Evolutionary conservation across 1,140 invertebrate species (phyloP).

Genomic region (Oscheius sp.): DNA sequence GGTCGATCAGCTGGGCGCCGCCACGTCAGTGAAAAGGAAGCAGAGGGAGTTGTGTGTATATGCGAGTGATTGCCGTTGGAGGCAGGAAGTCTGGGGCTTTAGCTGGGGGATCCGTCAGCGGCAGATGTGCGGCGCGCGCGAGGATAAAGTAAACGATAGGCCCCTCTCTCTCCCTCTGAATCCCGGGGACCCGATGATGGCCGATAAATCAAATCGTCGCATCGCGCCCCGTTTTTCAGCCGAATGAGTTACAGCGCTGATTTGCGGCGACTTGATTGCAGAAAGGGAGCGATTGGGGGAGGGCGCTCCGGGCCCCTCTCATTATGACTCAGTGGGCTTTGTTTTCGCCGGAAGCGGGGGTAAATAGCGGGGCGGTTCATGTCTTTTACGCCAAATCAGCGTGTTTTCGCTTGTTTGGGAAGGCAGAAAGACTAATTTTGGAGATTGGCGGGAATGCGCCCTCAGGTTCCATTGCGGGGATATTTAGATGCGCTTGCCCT

Average conservation of each 20-base stretch:
- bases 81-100: no score
- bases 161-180: background rate
- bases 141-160: background rate
- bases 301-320: background rate
- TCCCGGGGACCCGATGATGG: no score
- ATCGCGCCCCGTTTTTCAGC: constrained; percentile 1
- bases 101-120: no score
- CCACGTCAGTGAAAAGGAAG: no score
- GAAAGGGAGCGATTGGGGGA: background rate
- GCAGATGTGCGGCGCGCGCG: background rate
- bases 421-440: background rate
- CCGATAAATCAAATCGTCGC: constrained; percentile 11
- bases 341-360: no score
- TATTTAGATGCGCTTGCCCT: no score
- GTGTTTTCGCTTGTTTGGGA: background rate
- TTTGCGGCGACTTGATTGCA: background rate
- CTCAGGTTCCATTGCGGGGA: no score
- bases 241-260: constrained; percentile 6
- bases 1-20: no score
- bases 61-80: no score
- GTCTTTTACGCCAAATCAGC: background rate
- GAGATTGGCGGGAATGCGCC: background rate
- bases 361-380: no score
- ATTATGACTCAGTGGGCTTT: background rate
- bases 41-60: no score